Percentiles rank a stretch among this genome's conserved stretches.
Conservation (phyloP, 2,113 vertebrate genomes). For the Agapornis roseicollis region DNA sequence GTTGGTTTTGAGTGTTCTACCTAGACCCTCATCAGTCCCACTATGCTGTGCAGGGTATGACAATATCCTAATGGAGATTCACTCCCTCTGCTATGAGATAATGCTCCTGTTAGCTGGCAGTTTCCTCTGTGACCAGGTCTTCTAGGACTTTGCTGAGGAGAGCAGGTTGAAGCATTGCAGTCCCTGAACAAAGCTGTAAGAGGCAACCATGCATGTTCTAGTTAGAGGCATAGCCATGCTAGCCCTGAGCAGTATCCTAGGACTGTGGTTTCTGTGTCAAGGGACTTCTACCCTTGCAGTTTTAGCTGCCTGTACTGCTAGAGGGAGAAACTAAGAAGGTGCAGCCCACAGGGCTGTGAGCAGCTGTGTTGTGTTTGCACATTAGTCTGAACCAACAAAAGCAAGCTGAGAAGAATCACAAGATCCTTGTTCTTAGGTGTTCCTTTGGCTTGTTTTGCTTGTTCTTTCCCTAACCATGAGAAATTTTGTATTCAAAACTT, state of each 20-base stretch:
- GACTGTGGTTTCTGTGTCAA: background rate
- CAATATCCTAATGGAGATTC: background rate
- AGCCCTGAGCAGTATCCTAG: background rate
- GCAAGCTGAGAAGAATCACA: background rate
- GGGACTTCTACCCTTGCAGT: background rate
- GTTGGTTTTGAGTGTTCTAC: background rate
- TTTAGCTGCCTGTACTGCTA: background rate
- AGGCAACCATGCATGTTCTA: background rate
- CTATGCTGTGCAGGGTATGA: background rate
- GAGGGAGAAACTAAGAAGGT: background rate
- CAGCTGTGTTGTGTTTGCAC: background rate
- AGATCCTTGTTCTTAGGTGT: background rate
- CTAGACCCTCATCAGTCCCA: background rate
- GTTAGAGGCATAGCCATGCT: background rate
- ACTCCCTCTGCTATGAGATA: background rate
- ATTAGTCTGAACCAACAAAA: background rate
- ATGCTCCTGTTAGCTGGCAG: background rate
- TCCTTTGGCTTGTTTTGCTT: accelerated
- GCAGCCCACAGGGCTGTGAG: background rate
- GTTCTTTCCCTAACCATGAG: background rate
- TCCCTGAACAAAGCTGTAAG: background rate
- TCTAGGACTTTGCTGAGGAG: background rate
- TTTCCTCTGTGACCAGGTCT: background rate
- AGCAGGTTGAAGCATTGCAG: background rate
- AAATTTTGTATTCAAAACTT: background rate